Percentiles rank a stretch among this genome's conserved stretches.
Evolutionary conservation across 23 tunicate species (phyloP).

Genomic region (Trididemnum nubilum): DNA sequence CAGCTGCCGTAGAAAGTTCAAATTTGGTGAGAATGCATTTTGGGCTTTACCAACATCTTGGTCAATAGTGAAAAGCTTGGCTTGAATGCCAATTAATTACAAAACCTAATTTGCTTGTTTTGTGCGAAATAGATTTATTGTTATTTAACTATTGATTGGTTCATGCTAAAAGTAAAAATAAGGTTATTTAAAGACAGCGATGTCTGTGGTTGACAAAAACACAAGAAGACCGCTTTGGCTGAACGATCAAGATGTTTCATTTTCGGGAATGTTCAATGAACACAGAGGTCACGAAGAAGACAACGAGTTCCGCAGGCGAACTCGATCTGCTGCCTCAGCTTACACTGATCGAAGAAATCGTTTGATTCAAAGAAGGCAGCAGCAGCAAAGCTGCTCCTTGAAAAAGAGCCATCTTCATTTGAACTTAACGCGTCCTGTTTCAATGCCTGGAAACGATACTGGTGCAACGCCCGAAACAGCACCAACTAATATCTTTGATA

Average conservation of each 20-base stretch:
- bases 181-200: no score
- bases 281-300: neutral
- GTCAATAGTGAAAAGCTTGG: no score
- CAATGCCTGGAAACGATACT: neutral
- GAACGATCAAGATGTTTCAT: neutral
- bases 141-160: no score
- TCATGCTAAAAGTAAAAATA: no score
- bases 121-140: no score
- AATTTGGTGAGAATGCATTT: no score
- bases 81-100: no score
- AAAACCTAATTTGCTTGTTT: no score
- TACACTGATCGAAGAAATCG: neutral
- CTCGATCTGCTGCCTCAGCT: constrained; percentile 3
- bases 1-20: no score
- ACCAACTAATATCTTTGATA: neutral
- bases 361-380: neutral
- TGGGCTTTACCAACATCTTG: no score
- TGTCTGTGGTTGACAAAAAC: neutral
- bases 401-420: constrained; percentile 4
- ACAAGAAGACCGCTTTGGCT: constrained; percentile 4
- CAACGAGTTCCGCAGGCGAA: neutral
- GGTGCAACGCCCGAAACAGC: neutral
- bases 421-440: neutral
- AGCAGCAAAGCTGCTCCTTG: neutral
- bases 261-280: neutral